Conservation (phyloP, 2,888 invertebrate genomes). For the Coelogynopora nodosa region DNA sequence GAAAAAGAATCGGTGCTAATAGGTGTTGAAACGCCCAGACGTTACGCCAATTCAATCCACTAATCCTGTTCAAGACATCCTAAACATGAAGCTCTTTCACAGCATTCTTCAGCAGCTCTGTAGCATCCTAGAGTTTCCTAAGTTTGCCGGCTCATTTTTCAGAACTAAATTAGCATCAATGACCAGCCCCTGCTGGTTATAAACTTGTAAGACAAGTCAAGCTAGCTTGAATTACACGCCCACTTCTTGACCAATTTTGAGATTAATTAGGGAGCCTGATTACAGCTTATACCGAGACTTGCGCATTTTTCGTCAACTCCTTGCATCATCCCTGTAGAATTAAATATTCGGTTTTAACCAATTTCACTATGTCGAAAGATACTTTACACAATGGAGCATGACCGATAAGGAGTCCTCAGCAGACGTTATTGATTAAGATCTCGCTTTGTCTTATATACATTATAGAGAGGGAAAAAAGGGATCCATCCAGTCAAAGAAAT, state of each 20-base stretch:
- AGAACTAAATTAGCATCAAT: background rate
- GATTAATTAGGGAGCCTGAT: conserved; percentile 6
- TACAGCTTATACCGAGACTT: background rate
- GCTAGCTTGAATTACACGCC: background rate
- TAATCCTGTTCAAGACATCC: too few relatives aligned
- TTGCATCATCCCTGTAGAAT: too few relatives aligned
- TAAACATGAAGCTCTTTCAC: too few relatives aligned
- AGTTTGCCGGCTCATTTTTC: too few relatives aligned
- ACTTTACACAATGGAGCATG: conserved; percentile 5
- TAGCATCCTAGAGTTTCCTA: too few relatives aligned
- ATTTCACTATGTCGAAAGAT: too few relatives aligned
- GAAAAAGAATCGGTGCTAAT: background rate
- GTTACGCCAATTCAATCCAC: background rate
- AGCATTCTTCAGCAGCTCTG: background rate
- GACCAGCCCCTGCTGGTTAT: background rate
- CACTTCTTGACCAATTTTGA: background rate
- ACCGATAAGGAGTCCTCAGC: background rate
- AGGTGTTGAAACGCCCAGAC: background rate
- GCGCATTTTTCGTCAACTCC: background rate
- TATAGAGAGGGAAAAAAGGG: background rate
- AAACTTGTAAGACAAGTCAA: background rate
- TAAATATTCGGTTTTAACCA: background rate
- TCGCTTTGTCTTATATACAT: background rate
- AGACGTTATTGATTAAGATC: conserved; percentile 22
- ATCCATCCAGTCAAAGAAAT: background rate